Conservation (phyloP, 2,888 invertebrate genomes). For the Acrobeloides nanus region DNA sequence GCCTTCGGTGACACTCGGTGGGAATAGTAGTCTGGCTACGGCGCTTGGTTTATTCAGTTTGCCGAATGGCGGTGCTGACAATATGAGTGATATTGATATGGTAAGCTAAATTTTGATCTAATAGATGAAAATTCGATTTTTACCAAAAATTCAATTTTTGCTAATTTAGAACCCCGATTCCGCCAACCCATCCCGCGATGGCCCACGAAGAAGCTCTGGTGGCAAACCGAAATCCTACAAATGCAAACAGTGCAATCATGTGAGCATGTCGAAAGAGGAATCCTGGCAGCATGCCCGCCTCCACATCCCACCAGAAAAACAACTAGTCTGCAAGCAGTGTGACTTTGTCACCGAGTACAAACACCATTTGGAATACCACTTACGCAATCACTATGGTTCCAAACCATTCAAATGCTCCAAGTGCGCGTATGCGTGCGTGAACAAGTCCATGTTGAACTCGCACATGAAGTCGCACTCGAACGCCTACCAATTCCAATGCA, state of each 20-base stretch:
- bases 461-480: slow-evolving; percentile 84
- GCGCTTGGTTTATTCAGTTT: too few species aligned
- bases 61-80: too few species aligned
- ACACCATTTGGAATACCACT: slow-evolving; percentile 93
- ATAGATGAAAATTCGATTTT: not conserved
- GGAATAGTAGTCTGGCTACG: too few species aligned
- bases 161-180: too few species aligned
- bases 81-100: too few species aligned
- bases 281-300: slow-evolving; percentile 82
- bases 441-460: slow-evolving; percentile 96
- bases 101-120: too few species aligned
- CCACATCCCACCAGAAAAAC: slow-evolving; percentile 87
- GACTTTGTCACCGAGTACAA: slow-evolving; percentile 97
- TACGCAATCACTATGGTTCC: slow-evolving; percentile 83
- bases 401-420: slow-evolving; percentile 65
- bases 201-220: slow-evolving; percentile 22
- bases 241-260: slow-evolving; percentile 83
- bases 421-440: slow-evolving; percentile 67
- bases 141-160: too few species aligned
- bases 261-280: slow-evolving; percentile 76
- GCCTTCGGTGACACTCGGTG: too few species aligned
- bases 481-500: slow-evolving; percentile 66
- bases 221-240: slow-evolving; percentile 68
- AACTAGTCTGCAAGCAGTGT: slow-evolving; percentile 76
- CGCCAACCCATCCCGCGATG: not conserved